These are phyloP conservation scores for Coluber constrictor DNA, from an alignment of 2,797 vertebrate species.

Conservation along the genomic window DNA sequence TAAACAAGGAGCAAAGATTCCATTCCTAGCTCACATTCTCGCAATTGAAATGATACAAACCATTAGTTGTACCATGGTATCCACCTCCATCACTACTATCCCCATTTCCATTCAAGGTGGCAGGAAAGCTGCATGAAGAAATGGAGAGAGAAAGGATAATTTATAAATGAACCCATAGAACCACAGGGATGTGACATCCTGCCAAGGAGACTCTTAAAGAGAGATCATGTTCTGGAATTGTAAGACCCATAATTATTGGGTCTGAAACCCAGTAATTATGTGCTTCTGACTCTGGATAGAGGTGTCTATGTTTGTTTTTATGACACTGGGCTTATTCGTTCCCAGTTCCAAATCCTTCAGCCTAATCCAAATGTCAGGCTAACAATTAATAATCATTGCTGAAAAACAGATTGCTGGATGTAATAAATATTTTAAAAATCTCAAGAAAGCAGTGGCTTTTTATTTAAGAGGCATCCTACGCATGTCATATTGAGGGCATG, in stretches of 20 bases:
- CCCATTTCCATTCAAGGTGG: background rate
- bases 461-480: conserved; percentile 41
- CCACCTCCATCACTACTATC: background rate
- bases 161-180: conserved; percentile 64
- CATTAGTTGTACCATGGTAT: background rate
- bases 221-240: conserved; percentile 59
- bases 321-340: conserved; percentile 64
- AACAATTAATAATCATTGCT: conserved; percentile 67
- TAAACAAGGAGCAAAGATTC: conserved; percentile 22
- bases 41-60: conserved; percentile 1
- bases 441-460: conserved; percentile 56
- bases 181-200: conserved; percentile 65
- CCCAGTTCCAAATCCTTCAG: conserved; percentile 65
- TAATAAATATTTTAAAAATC: conserved; percentile 60
- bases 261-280: conserved; percentile 70
- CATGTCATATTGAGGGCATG: conserved; percentile 20
- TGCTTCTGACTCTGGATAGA: conserved; percentile 69
- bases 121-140: conserved; percentile 11
- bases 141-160: conserved; percentile 56
- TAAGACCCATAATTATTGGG: conserved; percentile 10
- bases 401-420: conserved; percentile 63
- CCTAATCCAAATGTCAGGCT: conserved; percentile 64
- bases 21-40: conserved; percentile 33
- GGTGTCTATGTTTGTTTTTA: conserved; percentile 66
- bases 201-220: conserved; percentile 65